phyloP scores from a whole-genome alignment of 1,140 invertebrate genomes.

The Lycorma delicatula region DNA sequence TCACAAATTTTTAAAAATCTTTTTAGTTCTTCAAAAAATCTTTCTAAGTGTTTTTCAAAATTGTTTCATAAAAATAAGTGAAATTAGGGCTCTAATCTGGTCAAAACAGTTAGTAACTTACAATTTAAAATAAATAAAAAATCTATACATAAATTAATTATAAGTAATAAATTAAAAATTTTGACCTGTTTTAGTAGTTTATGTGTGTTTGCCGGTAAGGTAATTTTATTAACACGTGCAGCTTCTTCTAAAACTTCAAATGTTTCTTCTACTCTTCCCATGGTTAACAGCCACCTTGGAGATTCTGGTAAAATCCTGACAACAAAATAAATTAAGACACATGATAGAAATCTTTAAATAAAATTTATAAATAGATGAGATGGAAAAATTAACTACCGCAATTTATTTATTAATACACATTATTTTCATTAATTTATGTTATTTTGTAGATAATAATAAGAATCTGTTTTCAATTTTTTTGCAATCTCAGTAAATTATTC shows the following conservation, averaged over 20 bases:
- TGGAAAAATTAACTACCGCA: no score
- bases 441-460: no score
- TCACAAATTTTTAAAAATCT: no score
- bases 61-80: not conserved
- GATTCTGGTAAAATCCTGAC: slow-evolving; percentile 63
- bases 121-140: not conserved
- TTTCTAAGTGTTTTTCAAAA: no score
- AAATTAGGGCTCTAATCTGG: not conserved
- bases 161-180: not conserved
- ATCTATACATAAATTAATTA: not conserved
- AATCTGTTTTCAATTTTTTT: no score
- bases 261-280: slow-evolving; percentile 56
- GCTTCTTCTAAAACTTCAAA: slow-evolving; percentile 56
- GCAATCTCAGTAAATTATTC: no score
- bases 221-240: slow-evolving; percentile 47
- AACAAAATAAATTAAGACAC: no score
- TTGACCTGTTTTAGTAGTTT: slow-evolving; percentile 9
- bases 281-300: slow-evolving; percentile 67
- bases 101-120: not conserved
- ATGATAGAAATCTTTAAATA: no score
- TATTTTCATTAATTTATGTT: no score
- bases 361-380: no score
- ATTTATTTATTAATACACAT: no score
- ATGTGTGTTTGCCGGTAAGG: slow-evolving; percentile 20
- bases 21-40: no score